A percentile compares a stretch with the other conserved stretches of the same genome.
Evolutionary conservation across 2,113 vertebrate species (phyloP).

Genomic region (Apteryx owenii): DNA sequence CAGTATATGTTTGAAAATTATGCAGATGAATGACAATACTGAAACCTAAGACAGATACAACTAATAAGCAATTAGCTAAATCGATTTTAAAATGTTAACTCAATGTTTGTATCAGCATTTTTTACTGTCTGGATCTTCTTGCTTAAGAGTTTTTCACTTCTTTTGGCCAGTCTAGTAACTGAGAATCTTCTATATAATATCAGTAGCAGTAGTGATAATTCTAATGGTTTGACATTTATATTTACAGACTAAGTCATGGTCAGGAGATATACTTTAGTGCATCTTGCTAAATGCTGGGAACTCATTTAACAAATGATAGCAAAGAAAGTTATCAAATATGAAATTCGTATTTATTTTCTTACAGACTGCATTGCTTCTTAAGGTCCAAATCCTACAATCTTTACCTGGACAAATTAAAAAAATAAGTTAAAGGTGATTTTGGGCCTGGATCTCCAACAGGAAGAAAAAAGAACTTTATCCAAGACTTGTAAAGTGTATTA

Average conservation of each 20-base stretch:
- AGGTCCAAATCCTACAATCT: rapidly evolving
- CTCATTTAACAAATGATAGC: neutral
- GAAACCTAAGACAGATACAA: neutral
- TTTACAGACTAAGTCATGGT: neutral
- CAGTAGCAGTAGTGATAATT: neutral
- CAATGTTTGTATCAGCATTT: neutral
- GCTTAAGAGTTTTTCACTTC: neutral
- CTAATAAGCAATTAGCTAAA: neutral
- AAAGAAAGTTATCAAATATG: neutral
- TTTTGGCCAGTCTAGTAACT: neutral
- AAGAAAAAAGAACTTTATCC: neutral
- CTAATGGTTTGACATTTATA: neutral
- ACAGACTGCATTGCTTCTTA: neutral
- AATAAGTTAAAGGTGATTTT: neutral
- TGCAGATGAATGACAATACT: neutral
- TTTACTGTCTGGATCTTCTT: neutral
- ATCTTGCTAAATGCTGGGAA: neutral
- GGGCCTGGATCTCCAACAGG: neutral
- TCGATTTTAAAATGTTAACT: neutral
- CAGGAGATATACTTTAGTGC: neutral
- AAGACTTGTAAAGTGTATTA: neutral
- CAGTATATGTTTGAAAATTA: rapidly evolving
- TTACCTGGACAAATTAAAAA: neutral
- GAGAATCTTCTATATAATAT: neutral
- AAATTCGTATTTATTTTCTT: neutral